Percentiles rank a stretch among this genome's conserved stretches.
These are phyloP conservation scores for Danio aesculapii DNA, from an alignment of 2,797 vertebrate genomes.

Conservation along the genomic window DNA sequence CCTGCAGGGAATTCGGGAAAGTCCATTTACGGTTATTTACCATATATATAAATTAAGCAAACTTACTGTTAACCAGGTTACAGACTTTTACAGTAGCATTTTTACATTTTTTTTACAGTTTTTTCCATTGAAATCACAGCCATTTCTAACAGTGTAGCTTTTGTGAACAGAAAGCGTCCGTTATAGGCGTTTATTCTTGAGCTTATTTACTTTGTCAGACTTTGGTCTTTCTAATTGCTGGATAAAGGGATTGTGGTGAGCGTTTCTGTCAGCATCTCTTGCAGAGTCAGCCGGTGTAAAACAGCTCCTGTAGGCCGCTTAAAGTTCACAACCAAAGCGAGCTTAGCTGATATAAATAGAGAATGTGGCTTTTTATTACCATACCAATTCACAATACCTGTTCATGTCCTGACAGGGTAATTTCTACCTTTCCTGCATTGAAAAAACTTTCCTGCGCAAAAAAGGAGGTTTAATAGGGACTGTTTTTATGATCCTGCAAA, in stretches of 20 bases:
- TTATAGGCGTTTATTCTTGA: neutral
- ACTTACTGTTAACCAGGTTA: too few species aligned
- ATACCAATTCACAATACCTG: conserved; percentile 64
- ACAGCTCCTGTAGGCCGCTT: conserved; percentile 74
- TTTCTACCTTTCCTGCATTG: neutral
- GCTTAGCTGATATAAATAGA: conserved; percentile 85
- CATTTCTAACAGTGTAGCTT: too few species aligned
- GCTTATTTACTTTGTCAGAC: conserved; percentile 29
- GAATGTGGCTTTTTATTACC: conserved; percentile 73
- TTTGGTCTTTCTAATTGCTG: conserved; percentile 35
- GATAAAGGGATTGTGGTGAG: conserved; percentile 51
- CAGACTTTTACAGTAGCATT: too few species aligned
- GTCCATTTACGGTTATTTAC: too few species aligned
- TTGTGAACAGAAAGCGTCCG: neutral
- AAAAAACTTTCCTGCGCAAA: too few species aligned
- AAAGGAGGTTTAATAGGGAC: too few species aligned
- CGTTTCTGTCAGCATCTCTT: conserved; percentile 27
- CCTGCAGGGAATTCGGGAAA: too few species aligned
- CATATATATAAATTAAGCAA: too few species aligned
- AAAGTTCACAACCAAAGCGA: conserved; percentile 66
- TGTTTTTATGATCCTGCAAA: neutral
- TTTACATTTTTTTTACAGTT: too few species aligned
- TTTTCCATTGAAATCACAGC: too few species aligned
- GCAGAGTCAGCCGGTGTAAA: conserved; percentile 53
- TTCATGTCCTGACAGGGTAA: conserved; percentile 48